Evolutionary conservation across 1,140 invertebrate species (phyloP), one percentile per base, ranked within the genome.

Genomic region (Drosophila novamexicana): DNA sequence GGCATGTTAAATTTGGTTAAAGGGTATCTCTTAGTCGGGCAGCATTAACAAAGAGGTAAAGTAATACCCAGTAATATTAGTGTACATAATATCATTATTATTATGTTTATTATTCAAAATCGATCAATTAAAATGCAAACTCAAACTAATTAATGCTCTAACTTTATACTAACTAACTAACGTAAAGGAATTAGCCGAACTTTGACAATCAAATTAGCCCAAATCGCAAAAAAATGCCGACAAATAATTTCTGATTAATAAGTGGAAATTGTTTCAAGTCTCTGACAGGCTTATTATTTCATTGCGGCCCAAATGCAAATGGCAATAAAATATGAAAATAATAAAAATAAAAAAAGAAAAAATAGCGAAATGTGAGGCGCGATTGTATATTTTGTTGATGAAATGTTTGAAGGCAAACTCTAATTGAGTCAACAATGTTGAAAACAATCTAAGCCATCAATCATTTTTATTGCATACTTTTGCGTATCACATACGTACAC

Each of bases 391-490:
- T 56, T 63, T 40, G 37, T 58, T 72, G 47, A 66, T 73, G 54
- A 73, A 73, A 68, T 73, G 64, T 61, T 68, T 68, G 40, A 72
- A 59, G 54, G 56, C 63, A 61, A 67, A 75, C 44, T 70, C 49
- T 77, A 75, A 75, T 80, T 86, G 73, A 85, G 69, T 57, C 76
- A 74, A 85, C 52, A 58, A 40, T 56, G 45, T 37, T 36, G 22
- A 64, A 47, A 77, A 53, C 14, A 80, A 88, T 90, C 85, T 65
- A 53, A 65, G 80, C 64, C 65, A 86, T 86, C 82, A 86, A 88
- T 88, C 82, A 86, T 74, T 73, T 86, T 79, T 88, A 86, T 86
- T 86, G 82, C 82, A 88, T 86, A 88, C 82, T 88, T 86, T 77
- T 88, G 64, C 49, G 76, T 71, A 70, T 68, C 62, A 53, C 40